Evolutionary conservation across 2,797 vertebrate species (phyloP), one percentile per base, ranked within the genome.

Genomic region (Poecilia velifera): DNA sequence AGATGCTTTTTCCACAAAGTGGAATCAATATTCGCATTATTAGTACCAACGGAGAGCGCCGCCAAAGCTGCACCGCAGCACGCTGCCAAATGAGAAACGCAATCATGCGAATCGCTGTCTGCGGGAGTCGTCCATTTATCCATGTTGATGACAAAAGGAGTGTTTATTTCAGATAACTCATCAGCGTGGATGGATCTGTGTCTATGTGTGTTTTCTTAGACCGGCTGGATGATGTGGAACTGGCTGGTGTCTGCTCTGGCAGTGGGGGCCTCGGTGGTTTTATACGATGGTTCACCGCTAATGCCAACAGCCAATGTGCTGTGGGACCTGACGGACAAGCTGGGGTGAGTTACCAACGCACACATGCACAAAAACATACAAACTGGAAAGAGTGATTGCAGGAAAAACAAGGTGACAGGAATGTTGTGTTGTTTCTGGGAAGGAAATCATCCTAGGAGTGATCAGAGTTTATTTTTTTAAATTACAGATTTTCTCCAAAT

Each of bases 161-260:
- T 86, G 76, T 82, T 88, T 82, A 22, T 78, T 73, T 62, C 73
- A 84, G 78, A 89, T 86, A 80, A 90, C 73, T 87, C 73, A 91
- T 85, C 45, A 2, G 12, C 78, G 78, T 78, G 66, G 64, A 20
- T 78, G 59, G 71, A 1, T 83, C 1, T 84, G 28, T 80, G 41
- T 77, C 47, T 76, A 51, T 83, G 49, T 85, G 68, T 71, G 41
- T 46, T 71, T 43, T 46, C 45, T 87, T 47, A 99, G 98, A 97
- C 95, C 0, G 98, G 98, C 88, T 99, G 98, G 98, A 99, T 99
- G 98, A 99, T 99, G 98, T 99, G 98, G 98, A 99, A 99, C 90
- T 99, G 98, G 98, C 89, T 98, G 87, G 93, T 99, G 82, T 96
- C 97, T 0, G 95, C 97, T 0, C 95, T 99, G 62, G 97, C 98